A percentile compares a stretch with the other conserved stretches of the same genome.
Conservation (phyloP, 2,888 invertebrate genomes). For the Hemithea aestivaria region DNA sequence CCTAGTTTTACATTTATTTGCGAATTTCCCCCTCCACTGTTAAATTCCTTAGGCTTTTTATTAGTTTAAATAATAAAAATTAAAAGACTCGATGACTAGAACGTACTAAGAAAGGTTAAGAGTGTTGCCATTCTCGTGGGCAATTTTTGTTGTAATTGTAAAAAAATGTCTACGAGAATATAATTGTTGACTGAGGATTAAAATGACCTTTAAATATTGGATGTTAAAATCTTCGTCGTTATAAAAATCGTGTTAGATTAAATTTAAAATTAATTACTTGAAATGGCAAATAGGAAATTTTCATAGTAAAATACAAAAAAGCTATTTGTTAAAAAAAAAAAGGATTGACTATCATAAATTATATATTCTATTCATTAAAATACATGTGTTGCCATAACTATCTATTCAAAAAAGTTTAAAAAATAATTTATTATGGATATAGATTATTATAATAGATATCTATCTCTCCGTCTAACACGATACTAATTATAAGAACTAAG, state of each 20-base stretch:
- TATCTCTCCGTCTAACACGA: conserved; percentile 12
- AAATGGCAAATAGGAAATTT: too few relatives aligned
- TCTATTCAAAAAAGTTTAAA: too few relatives aligned
- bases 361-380: not conserved
- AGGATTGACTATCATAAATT: too few relatives aligned
- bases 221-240: conserved; percentile 21
- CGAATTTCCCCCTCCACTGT: conserved; percentile 40
- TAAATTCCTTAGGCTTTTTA: conserved; percentile 40
- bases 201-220: conserved; percentile 20
- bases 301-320: too few relatives aligned
- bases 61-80: conserved; percentile 27
- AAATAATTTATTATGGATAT: too few relatives aligned
- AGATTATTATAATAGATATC: conserved; percentile 15
- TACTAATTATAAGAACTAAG: conserved; percentile 36
- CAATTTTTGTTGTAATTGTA: conserved; percentile 36
- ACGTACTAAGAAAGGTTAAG: conserved; percentile 34
- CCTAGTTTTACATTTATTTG: conserved; percentile 30
- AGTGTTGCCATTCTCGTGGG: conserved; percentile 44
- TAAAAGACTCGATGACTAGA: conserved; percentile 45
- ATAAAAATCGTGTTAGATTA: conserved; percentile 26
- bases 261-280: not conserved
- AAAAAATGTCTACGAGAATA: conserved; percentile 31
- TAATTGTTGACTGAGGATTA: conserved; percentile 34
- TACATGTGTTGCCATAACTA: too few relatives aligned
- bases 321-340: too few relatives aligned